These are phyloP conservation scores for Ptychoptera albimana DNA, from an alignment of 2,888 invertebrate genomes.

Conservation along the genomic window DNA sequence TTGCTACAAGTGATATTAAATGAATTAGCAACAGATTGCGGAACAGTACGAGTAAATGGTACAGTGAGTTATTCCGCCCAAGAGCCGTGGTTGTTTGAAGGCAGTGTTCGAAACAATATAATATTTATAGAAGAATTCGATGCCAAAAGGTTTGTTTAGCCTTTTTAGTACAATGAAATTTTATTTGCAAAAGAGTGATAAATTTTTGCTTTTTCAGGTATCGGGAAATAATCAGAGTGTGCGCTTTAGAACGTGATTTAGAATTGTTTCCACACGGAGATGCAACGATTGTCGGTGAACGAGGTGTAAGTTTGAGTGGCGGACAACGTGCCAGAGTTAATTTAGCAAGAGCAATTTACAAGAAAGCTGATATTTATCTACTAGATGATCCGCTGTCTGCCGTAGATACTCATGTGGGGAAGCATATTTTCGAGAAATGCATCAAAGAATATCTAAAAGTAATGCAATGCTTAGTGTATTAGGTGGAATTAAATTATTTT, in stretches of 20 bases:
- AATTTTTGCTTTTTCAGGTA: conserved; percentile 45
- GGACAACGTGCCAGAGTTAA: conserved; percentile 69
- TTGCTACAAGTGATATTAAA: conserved; percentile 55
- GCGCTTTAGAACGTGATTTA: conserved; percentile 50
- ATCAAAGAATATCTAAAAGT: conserved; percentile 28
- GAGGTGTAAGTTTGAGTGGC: conserved; percentile 61
- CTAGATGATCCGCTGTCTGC: conserved; percentile 57
- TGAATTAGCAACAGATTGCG: conserved; percentile 46
- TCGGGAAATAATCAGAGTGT: conserved; percentile 31
- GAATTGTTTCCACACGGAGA: conserved; percentile 55
- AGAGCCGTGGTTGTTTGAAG: conserved; percentile 67
- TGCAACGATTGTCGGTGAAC: conserved; percentile 57
- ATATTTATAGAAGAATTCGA: conserved; percentile 62
- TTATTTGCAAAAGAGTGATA: background rate
- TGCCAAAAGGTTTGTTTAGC: conserved; percentile 31
- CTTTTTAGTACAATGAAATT: background rate
- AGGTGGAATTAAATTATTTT: background rate
- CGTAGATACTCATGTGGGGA: conserved; percentile 49
- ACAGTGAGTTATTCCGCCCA: conserved; percentile 61
- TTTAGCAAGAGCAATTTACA: conserved; percentile 60
- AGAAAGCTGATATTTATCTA: conserved; percentile 54
- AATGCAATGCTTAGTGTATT: background rate
- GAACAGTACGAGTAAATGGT: conserved; percentile 44
- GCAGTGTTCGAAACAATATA: conserved; percentile 81
- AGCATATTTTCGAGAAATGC: conserved; percentile 48